Percentiles rank a stretch among this genome's conserved stretches.
Evolutionary conservation across 2,888 invertebrate genomes (phyloP).

Genomic region (Drosophila ustulata): DNA sequence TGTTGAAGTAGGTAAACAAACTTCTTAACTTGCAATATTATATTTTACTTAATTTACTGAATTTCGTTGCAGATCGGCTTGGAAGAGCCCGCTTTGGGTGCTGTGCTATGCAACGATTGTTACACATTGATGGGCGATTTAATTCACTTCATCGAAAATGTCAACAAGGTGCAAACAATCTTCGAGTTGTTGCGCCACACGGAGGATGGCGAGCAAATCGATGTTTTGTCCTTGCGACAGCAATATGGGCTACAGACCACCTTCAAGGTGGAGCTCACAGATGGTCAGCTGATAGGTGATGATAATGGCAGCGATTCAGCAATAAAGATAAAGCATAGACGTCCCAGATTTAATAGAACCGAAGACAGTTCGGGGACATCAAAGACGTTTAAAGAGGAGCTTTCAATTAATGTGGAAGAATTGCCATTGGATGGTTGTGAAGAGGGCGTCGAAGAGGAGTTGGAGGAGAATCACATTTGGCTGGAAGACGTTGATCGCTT

Average conservation of each 20-base stretch:
- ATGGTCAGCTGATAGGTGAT: background rate
- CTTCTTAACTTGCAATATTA: background rate
- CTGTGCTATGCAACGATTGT: conserved; percentile 57
- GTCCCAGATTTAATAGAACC: conserved; percentile 20
- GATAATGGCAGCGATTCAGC: background rate
- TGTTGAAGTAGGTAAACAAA: conserved; percentile 47
- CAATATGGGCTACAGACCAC: conserved; percentile 48
- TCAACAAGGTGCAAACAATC: conserved; percentile 62
- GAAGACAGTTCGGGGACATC: background rate
- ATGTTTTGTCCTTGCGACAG: conserved; percentile 40
- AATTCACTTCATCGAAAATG: conserved; percentile 41
- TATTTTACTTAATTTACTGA: background rate
- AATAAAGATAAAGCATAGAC: conserved; percentile 33
- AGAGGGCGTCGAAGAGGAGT: background rate
- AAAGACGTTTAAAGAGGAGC: background rate
- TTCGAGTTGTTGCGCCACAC: conserved; percentile 62
- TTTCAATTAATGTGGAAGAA: background rate
- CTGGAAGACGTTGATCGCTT: conserved; percentile 7
- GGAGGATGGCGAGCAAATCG: conserved; percentile 44
- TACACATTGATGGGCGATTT: conserved; percentile 33
- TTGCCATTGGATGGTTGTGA: background rate
- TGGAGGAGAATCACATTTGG: conserved; percentile 24
- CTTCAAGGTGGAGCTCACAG: background rate
- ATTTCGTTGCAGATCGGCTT: conserved; percentile 44
- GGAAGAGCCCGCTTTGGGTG: conserved; percentile 60